phyloP scores from a whole-genome alignment of 2,113 vertebrate species.

The Crypturellus undulatus region DNA sequence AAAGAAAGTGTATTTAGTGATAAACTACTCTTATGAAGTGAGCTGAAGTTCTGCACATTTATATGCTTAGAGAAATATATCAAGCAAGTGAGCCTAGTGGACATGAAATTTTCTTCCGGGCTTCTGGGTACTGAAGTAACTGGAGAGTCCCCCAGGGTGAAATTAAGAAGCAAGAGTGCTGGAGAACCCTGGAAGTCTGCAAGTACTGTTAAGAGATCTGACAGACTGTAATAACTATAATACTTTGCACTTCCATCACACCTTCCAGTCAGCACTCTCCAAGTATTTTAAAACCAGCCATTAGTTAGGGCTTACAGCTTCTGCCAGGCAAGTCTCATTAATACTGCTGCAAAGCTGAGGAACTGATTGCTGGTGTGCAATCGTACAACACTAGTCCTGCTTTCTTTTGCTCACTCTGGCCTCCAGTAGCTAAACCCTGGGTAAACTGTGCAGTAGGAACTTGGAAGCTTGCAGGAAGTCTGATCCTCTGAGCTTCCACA shows the following conservation, averaged over 20 bases:
- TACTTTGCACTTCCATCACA: not conserved
- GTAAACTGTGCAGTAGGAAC: not conserved
- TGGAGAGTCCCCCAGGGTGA: not conserved
- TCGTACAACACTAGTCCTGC: accelerated
- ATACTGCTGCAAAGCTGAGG: not conserved
- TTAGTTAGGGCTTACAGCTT: not conserved
- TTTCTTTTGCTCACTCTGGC: not conserved
- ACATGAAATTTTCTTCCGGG: not conserved
- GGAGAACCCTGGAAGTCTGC: not conserved
- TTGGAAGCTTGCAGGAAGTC: not conserved
- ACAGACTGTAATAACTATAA: constrained; percentile 17
- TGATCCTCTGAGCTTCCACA: not conserved
- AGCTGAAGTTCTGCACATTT: not conserved
- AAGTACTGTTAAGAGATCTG: constrained; percentile 27
- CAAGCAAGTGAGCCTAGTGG: not conserved
- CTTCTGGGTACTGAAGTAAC: constrained; percentile 48
- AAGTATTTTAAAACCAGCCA: not conserved
- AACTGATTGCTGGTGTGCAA: not conserved
- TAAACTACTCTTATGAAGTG: not conserved
- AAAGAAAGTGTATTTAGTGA: not conserved
- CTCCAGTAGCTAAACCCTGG: not conserved
- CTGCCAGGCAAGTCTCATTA: not conserved
- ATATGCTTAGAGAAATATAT: not conserved
- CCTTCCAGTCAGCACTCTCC: not conserved
- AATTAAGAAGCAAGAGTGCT: not conserved